Evolutionary conservation across 2,888 invertebrate genomes (phyloP), one percentile per base, ranked within the genome.

Genomic region (Atrina japonica): DNA sequence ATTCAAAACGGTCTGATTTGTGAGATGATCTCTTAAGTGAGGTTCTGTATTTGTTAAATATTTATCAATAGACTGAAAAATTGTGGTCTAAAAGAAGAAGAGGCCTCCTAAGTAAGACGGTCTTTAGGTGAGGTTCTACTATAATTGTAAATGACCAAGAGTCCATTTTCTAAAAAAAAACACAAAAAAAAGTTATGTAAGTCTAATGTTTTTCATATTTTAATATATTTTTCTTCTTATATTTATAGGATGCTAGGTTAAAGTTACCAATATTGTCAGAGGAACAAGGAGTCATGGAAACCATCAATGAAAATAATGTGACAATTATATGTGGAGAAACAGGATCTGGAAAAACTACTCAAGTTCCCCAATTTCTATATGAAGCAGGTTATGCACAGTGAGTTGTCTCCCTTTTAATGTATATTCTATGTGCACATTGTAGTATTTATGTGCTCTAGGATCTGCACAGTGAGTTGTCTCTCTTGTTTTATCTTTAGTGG

Each of bases 271-370:
- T 91, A 29, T 76, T 90, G n/a, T 87, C 83, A 0, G 98, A 98
- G 89, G 98, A 99, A 88, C 98, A 98, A 88, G 92, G 80, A 60
- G 95, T 99, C 45, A 97, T 99, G 94, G 99, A 99, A 91, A 93
- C 95, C 0, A 95, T 99, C 14, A 96, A 95, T 90, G 97, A 98
- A 81, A 96, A 98, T 92, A 93, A 94, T 27, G 91, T 91, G 59
- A 94, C 97, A 25, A 88, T 91, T 27, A 81, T 92, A 21, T 92
- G 91, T 84, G 99, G 99, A 67, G 98, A 97, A 92, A 99, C 98
- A 27, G 97, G 98, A 0, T 95, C 96, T 79, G 99, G 99, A 16
- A 99, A 99, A 92, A 99, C 99, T 0, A 99, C 99, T 0, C 99
- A 99, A 92, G 94, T 99, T 11, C 99, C 99, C 0, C 99, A 99